These are phyloP conservation scores for Gnathonemus longibarbis DNA, from an alignment of 2,113 vertebrate species.

Conservation along the genomic window DNA sequence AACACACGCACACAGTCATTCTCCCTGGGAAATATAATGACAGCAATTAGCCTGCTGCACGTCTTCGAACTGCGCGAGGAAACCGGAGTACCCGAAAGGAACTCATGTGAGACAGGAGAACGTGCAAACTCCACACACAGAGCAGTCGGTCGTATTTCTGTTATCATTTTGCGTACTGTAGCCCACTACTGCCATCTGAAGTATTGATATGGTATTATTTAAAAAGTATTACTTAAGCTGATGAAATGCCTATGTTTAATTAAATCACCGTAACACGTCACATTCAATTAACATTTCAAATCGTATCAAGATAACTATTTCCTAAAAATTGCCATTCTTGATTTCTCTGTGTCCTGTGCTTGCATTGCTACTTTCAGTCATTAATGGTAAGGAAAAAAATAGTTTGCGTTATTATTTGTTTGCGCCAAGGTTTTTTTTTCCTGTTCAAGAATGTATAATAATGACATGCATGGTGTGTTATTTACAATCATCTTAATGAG, in stretches of 20 bases:
- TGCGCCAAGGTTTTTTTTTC: not conserved
- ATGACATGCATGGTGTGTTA: not conserved
- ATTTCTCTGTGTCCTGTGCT: not conserved
- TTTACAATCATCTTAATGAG: not conserved
- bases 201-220: not conserved
- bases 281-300: not conserved
- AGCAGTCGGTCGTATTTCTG: not conserved
- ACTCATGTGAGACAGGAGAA: not conserved
- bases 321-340: not conserved
- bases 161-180: not conserved
- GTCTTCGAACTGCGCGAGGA: not conserved
- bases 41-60: not conserved
- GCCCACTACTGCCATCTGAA: conserved; percentile 10
- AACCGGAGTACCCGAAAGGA: not conserved
- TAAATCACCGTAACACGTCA: not conserved
- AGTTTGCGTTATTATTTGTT: not conserved
- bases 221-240: not conserved
- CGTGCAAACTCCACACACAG: not conserved
- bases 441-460: not conserved
- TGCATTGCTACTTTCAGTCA: not conserved
- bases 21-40: not conserved
- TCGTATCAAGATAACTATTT: not conserved
- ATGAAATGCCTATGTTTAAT: not conserved
- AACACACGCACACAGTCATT: not conserved
- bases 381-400: not conserved